Conservation (phyloP, 2,888 invertebrate species). For the Drosophila aldrichi region DNA sequence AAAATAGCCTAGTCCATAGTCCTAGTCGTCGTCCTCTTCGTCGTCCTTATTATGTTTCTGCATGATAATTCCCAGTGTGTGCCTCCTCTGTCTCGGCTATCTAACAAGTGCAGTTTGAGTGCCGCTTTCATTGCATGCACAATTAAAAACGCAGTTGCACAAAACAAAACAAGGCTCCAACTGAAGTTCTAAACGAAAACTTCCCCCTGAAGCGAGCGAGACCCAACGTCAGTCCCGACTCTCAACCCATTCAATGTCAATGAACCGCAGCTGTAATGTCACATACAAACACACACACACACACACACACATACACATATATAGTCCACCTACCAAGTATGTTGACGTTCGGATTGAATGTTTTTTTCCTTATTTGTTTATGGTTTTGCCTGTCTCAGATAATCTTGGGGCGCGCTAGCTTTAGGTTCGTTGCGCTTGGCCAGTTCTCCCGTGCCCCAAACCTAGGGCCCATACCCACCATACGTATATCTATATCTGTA, state of each 20-base stretch:
- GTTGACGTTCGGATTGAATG: constrained; percentile 58
- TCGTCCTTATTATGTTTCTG: constrained; percentile 31
- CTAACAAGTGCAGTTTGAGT: constrained; percentile 72
- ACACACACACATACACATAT: constrained; percentile 12
- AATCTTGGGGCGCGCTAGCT: constrained; percentile 78
- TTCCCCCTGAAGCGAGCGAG: constrained; percentile 25
- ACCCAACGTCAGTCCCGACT: constrained; percentile 20
- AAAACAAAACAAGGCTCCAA: constrained; percentile 39
- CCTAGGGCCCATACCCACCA: constrained; percentile 15
- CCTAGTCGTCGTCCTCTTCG: constrained; percentile 5
- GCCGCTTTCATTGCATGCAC: constrained; percentile 78
- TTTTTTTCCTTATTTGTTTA: constrained; percentile 77
- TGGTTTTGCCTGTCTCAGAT: constrained; percentile 74
- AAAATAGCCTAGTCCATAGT: constrained; percentile 56
- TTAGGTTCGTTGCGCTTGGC: constrained; percentile 79
- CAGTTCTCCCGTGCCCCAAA: constrained; percentile 39
- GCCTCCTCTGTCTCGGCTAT: constrained; percentile 13
- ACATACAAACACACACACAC: constrained; percentile 16
- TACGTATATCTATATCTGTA: constrained; percentile 21
- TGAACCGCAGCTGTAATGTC: constrained; percentile 67
- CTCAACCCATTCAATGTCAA: constrained; percentile 77
- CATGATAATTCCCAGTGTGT: constrained; percentile 39
- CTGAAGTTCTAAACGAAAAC: constrained; percentile 28
- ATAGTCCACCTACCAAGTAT: constrained; percentile 41
- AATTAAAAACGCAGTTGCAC: constrained; percentile 80